phyloP scores from a whole-genome alignment of 2,888 invertebrate species.

The Orthosia cruda region DNA sequence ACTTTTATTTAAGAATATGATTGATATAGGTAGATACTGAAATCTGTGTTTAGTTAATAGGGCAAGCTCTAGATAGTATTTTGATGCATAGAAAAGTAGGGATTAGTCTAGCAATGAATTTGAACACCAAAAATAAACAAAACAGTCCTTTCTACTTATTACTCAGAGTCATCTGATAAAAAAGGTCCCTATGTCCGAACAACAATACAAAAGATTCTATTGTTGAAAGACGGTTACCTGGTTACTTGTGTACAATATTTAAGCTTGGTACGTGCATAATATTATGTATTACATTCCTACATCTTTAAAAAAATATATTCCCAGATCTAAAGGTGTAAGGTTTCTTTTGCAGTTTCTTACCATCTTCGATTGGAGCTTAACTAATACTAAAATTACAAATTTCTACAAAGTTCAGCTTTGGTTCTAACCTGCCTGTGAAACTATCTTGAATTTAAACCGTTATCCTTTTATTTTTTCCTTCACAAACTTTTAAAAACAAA shows the following conservation, averaged over 20 bases:
- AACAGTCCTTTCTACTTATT: not conserved
- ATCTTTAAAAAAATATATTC: not conserved
- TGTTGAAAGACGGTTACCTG: conserved; percentile 48
- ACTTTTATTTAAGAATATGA: no score
- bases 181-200: conserved; percentile 12
- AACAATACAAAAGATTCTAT: conserved; percentile 27
- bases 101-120: not conserved
- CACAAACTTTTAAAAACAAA: not conserved
- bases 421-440: no score
- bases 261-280: conserved; percentile 1
- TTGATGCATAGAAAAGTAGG: not conserved
- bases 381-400: not conserved
- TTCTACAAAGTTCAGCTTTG: not conserved
- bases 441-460: not conserved
- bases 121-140: not conserved
- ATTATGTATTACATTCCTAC: not conserved
- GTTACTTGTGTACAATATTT: conserved; percentile 19
- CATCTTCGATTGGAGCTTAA: not conserved
- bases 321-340: not conserved
- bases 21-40: no score
- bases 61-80: no score
- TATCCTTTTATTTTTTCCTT: not conserved
- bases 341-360: not conserved
- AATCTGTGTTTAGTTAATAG: no score
- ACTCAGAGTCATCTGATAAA: not conserved